phyloP scores from a whole-genome alignment of 2,888 invertebrate species.

The Serripes groenlandicus region DNA sequence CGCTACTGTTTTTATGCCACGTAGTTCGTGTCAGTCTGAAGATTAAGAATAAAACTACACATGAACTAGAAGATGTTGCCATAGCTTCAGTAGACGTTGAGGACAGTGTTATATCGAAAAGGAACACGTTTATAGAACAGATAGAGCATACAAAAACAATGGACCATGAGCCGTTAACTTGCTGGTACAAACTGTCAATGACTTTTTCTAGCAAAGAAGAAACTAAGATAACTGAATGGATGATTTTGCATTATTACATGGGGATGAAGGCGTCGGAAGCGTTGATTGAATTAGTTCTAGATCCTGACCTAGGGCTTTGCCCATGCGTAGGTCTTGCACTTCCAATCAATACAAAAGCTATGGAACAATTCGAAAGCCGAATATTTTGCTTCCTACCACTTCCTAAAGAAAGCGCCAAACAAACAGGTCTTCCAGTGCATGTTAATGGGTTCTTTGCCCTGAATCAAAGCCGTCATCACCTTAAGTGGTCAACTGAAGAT shows the following conservation, averaged over 20 bases:
- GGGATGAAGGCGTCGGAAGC: conserved; percentile 32
- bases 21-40: conserved; percentile 71
- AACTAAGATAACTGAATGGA: not conserved
- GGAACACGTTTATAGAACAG: not conserved
- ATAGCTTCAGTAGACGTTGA: conserved; percentile 2
- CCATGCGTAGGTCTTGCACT: conserved; percentile 53
- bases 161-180: not conserved
- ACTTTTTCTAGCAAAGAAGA: not conserved
- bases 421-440: conserved; percentile 84
- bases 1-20: conserved; percentile 79
- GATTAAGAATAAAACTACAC: not conserved
- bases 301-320: conserved; percentile 34
- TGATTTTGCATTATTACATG: conserved; percentile 50
- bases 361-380: conserved; percentile 72
- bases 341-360: conserved; percentile 34
- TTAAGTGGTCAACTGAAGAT: conserved; percentile 82
- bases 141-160: not conserved
- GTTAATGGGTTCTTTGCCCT: conserved; percentile 84
- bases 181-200: conserved; percentile 3
- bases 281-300: conserved; percentile 28
- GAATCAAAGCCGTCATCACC: conserved; percentile 81
- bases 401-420: conserved; percentile 74
- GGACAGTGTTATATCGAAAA: not conserved
- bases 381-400: conserved; percentile 85
- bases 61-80: not conserved